A percentile compares a stretch with the other conserved stretches of the same genome.
These are phyloP conservation scores for Melanotaenia parkinsoni DNA, from an alignment of 2,797 vertebrate species.

Conservation along the genomic window DNA sequence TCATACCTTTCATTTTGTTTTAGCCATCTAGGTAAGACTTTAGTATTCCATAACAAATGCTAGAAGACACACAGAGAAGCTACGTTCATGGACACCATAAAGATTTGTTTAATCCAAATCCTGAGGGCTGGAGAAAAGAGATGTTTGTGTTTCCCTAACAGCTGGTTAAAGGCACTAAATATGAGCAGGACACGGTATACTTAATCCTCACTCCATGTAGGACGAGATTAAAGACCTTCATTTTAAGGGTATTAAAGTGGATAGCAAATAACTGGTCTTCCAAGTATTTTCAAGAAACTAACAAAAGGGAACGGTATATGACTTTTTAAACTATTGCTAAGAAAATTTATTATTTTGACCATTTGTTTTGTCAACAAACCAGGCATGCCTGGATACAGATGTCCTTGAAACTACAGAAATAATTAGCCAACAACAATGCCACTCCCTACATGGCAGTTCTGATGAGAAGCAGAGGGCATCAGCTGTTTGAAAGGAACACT, in stretches of 20 bases:
- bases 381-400: not conserved
- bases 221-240: slow-evolving; percentile 47
- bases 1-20: slow-evolving; percentile 7
- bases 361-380: not conserved
- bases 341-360: not conserved
- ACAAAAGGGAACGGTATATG: not conserved
- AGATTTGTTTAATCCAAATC: slow-evolving; percentile 18
- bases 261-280: slow-evolving; percentile 4
- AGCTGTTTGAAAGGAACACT: slow-evolving; percentile 26
- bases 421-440: slow-evolving; percentile 4
- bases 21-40: not conserved
- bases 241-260: slow-evolving; percentile 33
- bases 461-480: slow-evolving; percentile 4
- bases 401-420: not conserved
- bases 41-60: not conserved
- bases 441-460: not conserved
- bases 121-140: slow-evolving; percentile 7
- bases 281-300: not conserved
- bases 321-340: slow-evolving; percentile 3
- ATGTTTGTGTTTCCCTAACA: not conserved
- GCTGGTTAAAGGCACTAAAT: slow-evolving; percentile 29
- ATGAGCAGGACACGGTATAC: slow-evolving; percentile 7
- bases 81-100: slow-evolving; percentile 13
- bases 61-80: slow-evolving; percentile 7
- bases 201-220: slow-evolving; percentile 48